Evolutionary conservation across 2,113 vertebrate species (phyloP).

Genomic region (Brachyhypopomus occidentalis): DNA sequence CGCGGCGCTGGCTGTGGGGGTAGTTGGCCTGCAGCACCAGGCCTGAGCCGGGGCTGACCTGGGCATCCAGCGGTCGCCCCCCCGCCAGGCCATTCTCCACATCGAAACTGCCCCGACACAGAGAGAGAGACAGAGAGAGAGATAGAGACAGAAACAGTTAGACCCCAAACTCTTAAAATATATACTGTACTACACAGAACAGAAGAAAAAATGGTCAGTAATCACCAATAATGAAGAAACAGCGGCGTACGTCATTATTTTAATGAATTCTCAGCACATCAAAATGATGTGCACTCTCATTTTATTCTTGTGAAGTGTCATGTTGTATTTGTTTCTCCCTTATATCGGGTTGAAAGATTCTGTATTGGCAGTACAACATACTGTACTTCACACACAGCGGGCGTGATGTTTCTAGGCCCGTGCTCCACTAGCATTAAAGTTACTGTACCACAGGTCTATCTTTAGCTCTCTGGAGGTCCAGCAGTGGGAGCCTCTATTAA

Average conservation of each 20-base stretch:
- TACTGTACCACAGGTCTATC: neutral
- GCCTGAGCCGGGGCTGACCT: slow-evolving; percentile 80
- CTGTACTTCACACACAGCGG: neutral
- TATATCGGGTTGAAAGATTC: neutral
- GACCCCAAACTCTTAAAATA: neutral
- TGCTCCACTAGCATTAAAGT: neutral
- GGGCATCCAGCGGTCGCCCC: slow-evolving; percentile 79
- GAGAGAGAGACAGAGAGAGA: neutral
- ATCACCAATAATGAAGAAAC: no score
- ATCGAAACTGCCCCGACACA: slow-evolving; percentile 79
- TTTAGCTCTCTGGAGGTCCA: neutral
- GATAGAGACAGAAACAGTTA: slow-evolving; percentile 32
- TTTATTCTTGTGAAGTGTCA: neutral
- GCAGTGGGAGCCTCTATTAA: slow-evolving; percentile 37
- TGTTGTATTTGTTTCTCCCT: neutral
- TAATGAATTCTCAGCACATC: no score
- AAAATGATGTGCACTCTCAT: neutral
- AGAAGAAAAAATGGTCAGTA: no score
- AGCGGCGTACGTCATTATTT: no score
- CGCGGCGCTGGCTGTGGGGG: slow-evolving; percentile 84
- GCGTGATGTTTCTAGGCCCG: neutral
- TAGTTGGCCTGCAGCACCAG: slow-evolving; percentile 81
- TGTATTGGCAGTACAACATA: neutral
- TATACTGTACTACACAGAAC: neutral
- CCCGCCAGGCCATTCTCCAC: slow-evolving; percentile 87